Percentiles rank a stretch among this genome's conserved stretches.
Conservation (phyloP, 2,113 vertebrate genomes). For the Takifugu bimaculatus region DNA sequence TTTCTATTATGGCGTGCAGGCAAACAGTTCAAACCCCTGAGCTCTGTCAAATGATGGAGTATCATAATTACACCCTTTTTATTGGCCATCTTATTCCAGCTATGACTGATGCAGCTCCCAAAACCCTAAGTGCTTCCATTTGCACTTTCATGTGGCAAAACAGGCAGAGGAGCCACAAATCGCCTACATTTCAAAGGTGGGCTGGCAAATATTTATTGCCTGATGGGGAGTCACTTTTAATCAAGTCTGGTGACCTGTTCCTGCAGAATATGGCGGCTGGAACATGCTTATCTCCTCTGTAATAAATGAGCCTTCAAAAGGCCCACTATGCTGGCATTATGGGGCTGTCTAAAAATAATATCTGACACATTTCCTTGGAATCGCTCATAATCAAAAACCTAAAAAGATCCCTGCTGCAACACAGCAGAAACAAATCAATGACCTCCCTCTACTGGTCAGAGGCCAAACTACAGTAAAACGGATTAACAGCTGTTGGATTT, state of each 20-base stretch:
- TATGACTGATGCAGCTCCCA: slow-evolving; percentile 75
- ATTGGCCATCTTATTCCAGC: slow-evolving; percentile 78
- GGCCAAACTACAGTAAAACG: slow-evolving; percentile 62
- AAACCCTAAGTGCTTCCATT: slow-evolving; percentile 76
- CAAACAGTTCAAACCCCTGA: slow-evolving; percentile 66
- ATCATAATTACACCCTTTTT: slow-evolving; percentile 77
- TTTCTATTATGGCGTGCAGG: slow-evolving; percentile 40
- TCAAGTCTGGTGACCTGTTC: slow-evolving; percentile 67
- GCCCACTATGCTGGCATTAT: slow-evolving; percentile 62
- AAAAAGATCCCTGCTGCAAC: slow-evolving; percentile 48
- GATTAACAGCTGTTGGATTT: slow-evolving; percentile 24
- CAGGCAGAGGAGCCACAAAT: slow-evolving; percentile 63
- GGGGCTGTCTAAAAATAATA: slow-evolving; percentile 75
- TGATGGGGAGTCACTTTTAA: slow-evolving; percentile 72
- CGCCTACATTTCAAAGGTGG: slow-evolving; percentile 75
- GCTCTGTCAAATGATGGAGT: slow-evolving; percentile 76
- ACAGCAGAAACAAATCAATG: slow-evolving; percentile 67
- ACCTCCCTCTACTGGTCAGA: slow-evolving; percentile 76
- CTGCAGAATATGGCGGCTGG: slow-evolving; percentile 61
- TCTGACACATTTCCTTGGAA: slow-evolving; percentile 73
- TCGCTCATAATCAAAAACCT: slow-evolving; percentile 63
- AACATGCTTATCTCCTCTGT: slow-evolving; percentile 70
- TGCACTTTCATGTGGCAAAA: slow-evolving; percentile 77
- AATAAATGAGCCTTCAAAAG: slow-evolving; percentile 71
- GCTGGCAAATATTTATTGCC: slow-evolving; percentile 78